Evolutionary conservation across 2,888 invertebrate species (phyloP).

Genomic region (Adelphocoris suturalis): DNA sequence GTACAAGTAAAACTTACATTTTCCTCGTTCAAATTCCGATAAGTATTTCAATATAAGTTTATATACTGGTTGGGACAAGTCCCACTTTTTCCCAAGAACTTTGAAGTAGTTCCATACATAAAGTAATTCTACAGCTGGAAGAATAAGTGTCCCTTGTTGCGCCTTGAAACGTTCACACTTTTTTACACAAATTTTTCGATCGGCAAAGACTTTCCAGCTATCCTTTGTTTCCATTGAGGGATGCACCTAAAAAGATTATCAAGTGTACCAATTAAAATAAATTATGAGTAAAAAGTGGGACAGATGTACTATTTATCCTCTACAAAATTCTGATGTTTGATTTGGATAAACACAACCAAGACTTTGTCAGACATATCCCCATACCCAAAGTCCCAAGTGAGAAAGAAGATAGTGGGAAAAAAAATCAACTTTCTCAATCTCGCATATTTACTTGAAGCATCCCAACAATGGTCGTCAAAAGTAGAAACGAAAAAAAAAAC

Average conservation of each 20-base stretch:
- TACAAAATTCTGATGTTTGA: too few species aligned
- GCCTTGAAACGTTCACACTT: conserved; percentile 89
- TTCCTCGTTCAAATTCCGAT: conserved; percentile 77
- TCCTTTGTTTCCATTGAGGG: conserved; percentile 90
- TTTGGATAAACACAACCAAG: too few species aligned
- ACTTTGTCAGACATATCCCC: too few species aligned
- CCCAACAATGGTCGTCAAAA: too few species aligned
- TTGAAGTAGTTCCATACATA: conserved; percentile 96
- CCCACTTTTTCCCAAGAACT: conserved; percentile 86
- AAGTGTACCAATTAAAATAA: not conserved
- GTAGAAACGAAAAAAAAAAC: too few species aligned
- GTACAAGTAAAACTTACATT: conserved; percentile 76
- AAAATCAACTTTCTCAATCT: too few species aligned
- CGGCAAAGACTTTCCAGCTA: conserved; percentile 97
- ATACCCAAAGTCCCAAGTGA: too few species aligned
- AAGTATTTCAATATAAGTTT: conserved; percentile 83
- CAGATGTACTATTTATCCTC: not conserved
- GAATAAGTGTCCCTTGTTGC: conserved; percentile 86
- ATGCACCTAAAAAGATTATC: conserved; percentile 83
- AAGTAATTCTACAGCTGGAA: conserved; percentile 93
- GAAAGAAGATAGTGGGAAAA: too few species aligned
- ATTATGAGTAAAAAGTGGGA: not conserved
- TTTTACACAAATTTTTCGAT: conserved; percentile 96
- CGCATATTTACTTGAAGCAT: too few species aligned
- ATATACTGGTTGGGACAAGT: conserved; percentile 82